These are phyloP conservation scores for Dromaius novaehollandiae DNA, from an alignment of 2,113 vertebrate species.

Conservation along the genomic window DNA sequence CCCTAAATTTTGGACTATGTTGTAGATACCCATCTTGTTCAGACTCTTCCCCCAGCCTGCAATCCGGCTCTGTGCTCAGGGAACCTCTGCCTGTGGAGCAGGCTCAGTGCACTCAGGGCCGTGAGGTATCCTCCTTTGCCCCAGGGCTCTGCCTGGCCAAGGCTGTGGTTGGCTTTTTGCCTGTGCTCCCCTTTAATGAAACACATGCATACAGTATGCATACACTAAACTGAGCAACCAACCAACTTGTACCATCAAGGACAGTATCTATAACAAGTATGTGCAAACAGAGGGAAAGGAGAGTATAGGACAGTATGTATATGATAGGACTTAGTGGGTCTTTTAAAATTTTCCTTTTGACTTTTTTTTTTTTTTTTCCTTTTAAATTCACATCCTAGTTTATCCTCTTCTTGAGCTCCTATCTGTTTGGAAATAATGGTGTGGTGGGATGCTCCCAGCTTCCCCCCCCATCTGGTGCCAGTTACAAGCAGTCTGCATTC, in stretches of 20 bases:
- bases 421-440: background rate
- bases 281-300: background rate
- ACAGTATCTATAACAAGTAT: rapidly evolving
- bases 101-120: rapidly evolving
- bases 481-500: too few species aligned
- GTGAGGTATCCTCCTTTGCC: rapidly evolving
- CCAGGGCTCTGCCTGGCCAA: background rate
- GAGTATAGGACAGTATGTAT: background rate
- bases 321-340: too few species aligned
- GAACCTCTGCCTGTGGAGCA: background rate
- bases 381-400: background rate
- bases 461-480: too few species aligned
- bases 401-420: background rate
- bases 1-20: background rate
- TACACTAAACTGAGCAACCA: background rate
- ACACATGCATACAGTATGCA: too few species aligned
- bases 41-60: background rate
- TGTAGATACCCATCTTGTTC: rapidly evolving
- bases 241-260: background rate
- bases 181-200: background rate
- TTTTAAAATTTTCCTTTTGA: too few species aligned
- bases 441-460: too few species aligned
- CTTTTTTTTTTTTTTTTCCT: too few species aligned
- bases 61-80: background rate
- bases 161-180: background rate